phyloP scores from a whole-genome alignment of 2,113 vertebrate genomes.

The Phrynosoma blainvillii region DNA sequence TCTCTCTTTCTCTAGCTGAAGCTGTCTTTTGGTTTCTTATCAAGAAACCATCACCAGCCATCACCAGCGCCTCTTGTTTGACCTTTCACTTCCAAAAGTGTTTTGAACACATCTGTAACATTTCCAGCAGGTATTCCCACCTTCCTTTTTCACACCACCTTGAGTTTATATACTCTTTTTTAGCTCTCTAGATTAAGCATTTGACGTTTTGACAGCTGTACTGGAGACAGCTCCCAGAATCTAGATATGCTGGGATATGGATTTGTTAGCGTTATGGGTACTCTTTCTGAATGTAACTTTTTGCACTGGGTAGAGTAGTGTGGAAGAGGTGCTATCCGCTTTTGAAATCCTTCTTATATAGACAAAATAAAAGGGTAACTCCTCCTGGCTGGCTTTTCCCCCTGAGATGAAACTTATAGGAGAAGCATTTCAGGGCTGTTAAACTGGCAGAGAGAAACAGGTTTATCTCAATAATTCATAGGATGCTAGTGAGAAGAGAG shows the following conservation, averaged over 20 bases:
- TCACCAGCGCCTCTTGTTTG: not conserved
- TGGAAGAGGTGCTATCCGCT: not conserved
- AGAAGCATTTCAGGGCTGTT: rapidly evolving
- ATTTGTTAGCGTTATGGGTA: not conserved
- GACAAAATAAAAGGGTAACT: not conserved
- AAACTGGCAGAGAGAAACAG: not conserved
- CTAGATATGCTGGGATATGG: not conserved
- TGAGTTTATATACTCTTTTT: conserved; percentile 26
- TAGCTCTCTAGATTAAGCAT: not conserved
- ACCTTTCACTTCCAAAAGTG: conserved; percentile 1
- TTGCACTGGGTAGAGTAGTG: not conserved
- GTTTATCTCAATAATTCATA: conserved; percentile 10
- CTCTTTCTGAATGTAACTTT: not conserved
- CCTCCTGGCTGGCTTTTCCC: not conserved
- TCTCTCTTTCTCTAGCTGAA: conserved; percentile 8
- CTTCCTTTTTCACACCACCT: conserved; percentile 44
- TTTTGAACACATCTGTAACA: not conserved
- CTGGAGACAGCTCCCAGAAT: not conserved
- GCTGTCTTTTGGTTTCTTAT: conserved; percentile 19
- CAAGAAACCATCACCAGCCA: conserved; percentile 3
- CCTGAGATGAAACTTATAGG: not conserved
- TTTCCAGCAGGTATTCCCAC: conserved; percentile 30
- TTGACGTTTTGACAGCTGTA: conserved; percentile 52
- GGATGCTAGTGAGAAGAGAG: not conserved
- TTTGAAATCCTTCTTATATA: not conserved